Evolutionary conservation across 2,888 invertebrate genomes (phyloP).

Genomic region (Meteorus colon): DNA sequence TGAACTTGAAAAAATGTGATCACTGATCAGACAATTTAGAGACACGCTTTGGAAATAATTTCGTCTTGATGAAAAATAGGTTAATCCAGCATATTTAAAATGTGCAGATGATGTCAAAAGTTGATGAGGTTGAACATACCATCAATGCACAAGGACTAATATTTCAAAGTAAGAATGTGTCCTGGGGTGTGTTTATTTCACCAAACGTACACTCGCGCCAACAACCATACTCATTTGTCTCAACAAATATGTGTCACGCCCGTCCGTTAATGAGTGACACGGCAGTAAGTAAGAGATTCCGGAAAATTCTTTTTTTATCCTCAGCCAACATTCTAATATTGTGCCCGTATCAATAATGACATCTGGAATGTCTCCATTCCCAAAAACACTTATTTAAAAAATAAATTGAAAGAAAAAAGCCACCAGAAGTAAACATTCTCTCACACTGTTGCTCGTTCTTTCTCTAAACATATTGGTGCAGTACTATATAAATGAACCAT

Average conservation of each 20-base stretch:
- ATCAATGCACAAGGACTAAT: constrained; percentile 60
- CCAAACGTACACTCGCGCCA: constrained; percentile 67
- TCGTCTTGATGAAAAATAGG: neutral
- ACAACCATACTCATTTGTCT: constrained; percentile 71
- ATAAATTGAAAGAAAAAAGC: neutral
- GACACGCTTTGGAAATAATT: neutral
- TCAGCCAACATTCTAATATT: constrained; percentile 35
- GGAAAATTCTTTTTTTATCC: constrained; percentile 57
- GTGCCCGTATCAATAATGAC: constrained; percentile 37
- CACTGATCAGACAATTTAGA: neutral
- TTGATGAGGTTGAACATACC: constrained; percentile 45
- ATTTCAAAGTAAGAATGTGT: constrained; percentile 70
- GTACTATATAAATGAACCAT: neutral
- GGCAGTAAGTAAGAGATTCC: constrained; percentile 51
- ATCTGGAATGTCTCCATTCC: constrained; percentile 12
- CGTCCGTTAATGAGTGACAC: constrained; percentile 57
- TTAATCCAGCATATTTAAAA: neutral
- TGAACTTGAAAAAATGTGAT: neutral
- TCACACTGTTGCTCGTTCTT: neutral
- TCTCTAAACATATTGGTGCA: neutral
- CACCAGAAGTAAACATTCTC: neutral
- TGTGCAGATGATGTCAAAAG: neutral
- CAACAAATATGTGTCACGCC: constrained; percentile 53
- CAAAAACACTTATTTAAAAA: constrained; percentile 45
- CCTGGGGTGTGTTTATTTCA: constrained; percentile 70